A percentile compares a stretch with the other conserved stretches of the same genome.
phyloP scores from a whole-genome alignment of 2,797 vertebrate genomes.

The Pangasius sanitwongsei region DNA sequence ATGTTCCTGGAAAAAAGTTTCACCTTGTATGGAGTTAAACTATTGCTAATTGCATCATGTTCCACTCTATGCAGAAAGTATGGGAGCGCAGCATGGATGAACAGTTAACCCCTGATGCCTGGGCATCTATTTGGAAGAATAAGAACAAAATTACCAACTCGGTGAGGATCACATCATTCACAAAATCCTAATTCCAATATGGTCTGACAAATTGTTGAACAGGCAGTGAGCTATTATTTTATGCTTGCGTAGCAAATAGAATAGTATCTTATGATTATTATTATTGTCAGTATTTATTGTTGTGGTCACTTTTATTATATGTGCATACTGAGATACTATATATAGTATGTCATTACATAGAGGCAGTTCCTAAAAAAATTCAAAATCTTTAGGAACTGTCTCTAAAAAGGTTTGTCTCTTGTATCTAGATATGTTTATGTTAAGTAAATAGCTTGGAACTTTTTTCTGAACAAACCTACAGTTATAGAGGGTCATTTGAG shows the following conservation, averaged over 20 bases:
- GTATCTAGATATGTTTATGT: conserved; percentile 50
- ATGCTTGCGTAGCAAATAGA: neutral
- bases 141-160: conserved; percentile 78
- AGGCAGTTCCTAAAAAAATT: conserved; percentile 4
- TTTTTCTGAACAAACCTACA: conserved; percentile 1
- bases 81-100: conserved; percentile 81
- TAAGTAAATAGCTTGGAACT: conserved; percentile 50
- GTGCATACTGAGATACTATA: neutral
- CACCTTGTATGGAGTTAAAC: neutral
- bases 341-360: neutral
- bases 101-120: conserved; percentile 78
- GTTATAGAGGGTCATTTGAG: conserved; percentile 54
- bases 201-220: neutral
- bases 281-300: neutral
- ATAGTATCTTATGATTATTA: no score
- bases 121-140: conserved; percentile 82
- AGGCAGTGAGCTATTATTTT: neutral
- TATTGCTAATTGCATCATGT: conserved; percentile 31
- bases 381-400: neutral
- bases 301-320: neutral
- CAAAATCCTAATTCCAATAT: neutral
- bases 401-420: conserved; percentile 18
- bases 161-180: conserved; percentile 64
- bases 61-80: conserved; percentile 71
- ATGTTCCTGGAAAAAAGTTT: neutral